Evolutionary conservation across 1,140 invertebrate genomes (phyloP).

Genomic region (Dysdera silvatica): DNA sequence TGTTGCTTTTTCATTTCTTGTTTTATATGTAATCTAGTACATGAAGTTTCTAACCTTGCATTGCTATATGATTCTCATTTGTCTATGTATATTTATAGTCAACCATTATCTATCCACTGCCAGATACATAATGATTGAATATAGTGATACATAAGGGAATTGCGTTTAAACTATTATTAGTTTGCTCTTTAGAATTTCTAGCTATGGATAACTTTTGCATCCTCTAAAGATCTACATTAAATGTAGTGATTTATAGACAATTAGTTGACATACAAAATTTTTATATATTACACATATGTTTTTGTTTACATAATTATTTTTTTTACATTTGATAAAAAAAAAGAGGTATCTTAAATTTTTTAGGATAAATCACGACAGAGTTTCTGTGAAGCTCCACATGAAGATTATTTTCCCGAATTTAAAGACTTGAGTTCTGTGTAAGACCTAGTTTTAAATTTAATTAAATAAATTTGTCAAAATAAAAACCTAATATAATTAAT

Average conservation of each 20-base stretch:
- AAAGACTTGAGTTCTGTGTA: slow-evolving; percentile 45
- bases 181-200: no score
- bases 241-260: neutral
- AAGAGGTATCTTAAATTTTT: neutral
- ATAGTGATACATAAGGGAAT: no score
- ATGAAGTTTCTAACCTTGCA: no score
- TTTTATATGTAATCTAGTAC: no score
- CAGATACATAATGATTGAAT: no score
- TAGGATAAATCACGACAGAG: slow-evolving; percentile 50
- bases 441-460: slow-evolving; percentile 38
- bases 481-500: neutral
- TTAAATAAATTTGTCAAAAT: neutral
- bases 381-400: slow-evolving; percentile 46
- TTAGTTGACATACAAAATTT: neutral
- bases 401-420: slow-evolving; percentile 56
- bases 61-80: no score
- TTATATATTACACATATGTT: neutral
- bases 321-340: neutral
- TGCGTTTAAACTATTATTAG: no score
- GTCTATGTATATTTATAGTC: no score
- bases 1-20: no score
- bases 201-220: no score
- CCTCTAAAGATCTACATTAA: no score
- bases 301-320: neutral
- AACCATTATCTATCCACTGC: no score